Conservation (phyloP, 2,797 vertebrate genomes). For the Pogonophryne albipinna region DNA sequence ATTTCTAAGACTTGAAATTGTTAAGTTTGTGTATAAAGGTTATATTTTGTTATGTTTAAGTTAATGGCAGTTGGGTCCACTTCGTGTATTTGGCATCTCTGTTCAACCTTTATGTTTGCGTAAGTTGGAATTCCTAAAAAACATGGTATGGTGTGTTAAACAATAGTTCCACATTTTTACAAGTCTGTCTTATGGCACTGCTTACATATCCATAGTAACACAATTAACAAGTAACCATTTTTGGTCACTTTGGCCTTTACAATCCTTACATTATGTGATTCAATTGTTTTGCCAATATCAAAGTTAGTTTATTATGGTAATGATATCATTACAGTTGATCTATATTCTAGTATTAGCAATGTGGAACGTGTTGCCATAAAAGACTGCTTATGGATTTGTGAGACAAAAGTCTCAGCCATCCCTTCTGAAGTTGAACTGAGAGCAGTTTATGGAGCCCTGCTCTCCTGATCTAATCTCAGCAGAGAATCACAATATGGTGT, state of each 20-base stretch:
- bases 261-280: no score
- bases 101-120: neutral
- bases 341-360: neutral
- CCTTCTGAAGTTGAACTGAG: neutral
- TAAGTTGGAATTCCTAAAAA: neutral
- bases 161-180: neutral
- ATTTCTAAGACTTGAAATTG: neutral
- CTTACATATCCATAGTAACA: neutral
- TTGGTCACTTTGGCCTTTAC: neutral
- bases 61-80: neutral
- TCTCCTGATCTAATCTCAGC: conserved; percentile 10
- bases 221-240: neutral
- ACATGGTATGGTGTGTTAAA: neutral
- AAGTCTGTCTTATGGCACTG: neutral
- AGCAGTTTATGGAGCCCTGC: conserved; percentile 2
- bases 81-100: neutral
- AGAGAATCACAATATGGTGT: conserved; percentile 1
- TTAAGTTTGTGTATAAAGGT: neutral
- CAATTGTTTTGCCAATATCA: no score
- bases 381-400: neutral
- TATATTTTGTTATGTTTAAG: neutral
- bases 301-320: no score
- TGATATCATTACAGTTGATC: neutral
- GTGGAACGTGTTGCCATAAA: neutral
- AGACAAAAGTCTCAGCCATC: neutral